Conservation (phyloP, 2,113 vertebrate species). For the Protomyctophum bolini region DNA sequence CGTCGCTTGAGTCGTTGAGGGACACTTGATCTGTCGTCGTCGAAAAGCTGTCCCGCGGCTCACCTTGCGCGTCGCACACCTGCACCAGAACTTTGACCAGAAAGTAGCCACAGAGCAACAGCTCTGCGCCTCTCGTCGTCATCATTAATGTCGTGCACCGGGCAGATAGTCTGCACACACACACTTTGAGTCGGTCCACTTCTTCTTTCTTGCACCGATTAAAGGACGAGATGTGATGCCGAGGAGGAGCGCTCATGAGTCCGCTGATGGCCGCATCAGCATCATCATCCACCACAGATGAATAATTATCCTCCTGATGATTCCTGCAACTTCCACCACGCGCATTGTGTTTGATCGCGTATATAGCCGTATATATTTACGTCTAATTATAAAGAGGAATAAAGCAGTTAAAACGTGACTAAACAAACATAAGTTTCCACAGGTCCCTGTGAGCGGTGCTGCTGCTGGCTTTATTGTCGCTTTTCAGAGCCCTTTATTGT, state of each 20-base stretch:
- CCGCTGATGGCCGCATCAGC: no score
- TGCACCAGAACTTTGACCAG: conserved; percentile 87
- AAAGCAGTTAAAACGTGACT: no score
- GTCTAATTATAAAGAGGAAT: no score
- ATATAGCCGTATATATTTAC: no score
- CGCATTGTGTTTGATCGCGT: background rate
- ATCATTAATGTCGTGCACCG: no score
- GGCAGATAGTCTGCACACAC: conserved; percentile 19
- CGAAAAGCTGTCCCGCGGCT: conserved; percentile 85
- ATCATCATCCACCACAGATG: conserved; percentile 59
- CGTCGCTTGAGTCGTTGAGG: conserved; percentile 88
- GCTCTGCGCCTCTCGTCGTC: conserved; percentile 64
- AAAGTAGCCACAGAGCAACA: conserved; percentile 87
- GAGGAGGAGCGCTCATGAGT: no score
- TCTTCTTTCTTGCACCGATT: no score
- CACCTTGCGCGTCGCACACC: conserved; percentile 89
- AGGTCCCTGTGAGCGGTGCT: no score
- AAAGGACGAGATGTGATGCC: no score
- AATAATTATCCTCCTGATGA: conserved; percentile 24
- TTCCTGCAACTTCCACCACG: background rate
- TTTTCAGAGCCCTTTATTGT: background rate
- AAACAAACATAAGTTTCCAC: no score
- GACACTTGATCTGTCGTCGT: conserved; percentile 76
- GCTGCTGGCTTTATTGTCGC: background rate
- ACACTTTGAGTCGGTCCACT: no score